A percentile compares a stretch with the other conserved stretches of the same genome.
Conservation (phyloP, 2,113 vertebrate genomes). For the Lophotis ruficrista region DNA sequence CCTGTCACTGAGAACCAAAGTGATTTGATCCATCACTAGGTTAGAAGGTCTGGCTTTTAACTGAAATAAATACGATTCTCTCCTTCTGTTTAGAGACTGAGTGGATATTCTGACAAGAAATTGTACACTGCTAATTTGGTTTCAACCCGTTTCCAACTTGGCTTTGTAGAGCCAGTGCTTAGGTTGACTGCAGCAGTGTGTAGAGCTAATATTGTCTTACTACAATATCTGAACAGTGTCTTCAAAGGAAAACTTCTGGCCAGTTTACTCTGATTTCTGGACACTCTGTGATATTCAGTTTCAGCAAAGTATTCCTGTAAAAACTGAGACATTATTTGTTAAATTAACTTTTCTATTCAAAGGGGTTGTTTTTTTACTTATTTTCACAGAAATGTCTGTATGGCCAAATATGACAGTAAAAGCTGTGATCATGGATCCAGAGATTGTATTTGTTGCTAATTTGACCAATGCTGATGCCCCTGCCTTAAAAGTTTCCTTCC, state of each 20-base stretch:
- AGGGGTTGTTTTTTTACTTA: not conserved
- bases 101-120: not conserved
- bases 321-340: not conserved
- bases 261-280: not conserved
- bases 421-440: constrained; percentile 88
- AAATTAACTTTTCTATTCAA: not conserved
- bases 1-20: not conserved
- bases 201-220: not conserved
- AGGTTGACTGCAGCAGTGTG: not conserved
- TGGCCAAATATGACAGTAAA: constrained; percentile 73
- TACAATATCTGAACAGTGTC: not conserved
- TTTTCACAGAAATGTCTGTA: constrained; percentile 58
- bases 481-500: constrained; percentile 87
- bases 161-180: not conserved
- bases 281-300: not conserved
- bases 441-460: constrained; percentile 94
- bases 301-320: not conserved
- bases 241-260: not conserved
- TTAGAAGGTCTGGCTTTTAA: not conserved
- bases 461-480: constrained; percentile 89
- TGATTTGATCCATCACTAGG: not conserved
- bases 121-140: not conserved
- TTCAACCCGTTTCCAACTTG: not conserved
- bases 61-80: not conserved
- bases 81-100: not conserved